Conservation (phyloP, 2,113 vertebrate species). For the Chloropsis hardwickii region DNA sequence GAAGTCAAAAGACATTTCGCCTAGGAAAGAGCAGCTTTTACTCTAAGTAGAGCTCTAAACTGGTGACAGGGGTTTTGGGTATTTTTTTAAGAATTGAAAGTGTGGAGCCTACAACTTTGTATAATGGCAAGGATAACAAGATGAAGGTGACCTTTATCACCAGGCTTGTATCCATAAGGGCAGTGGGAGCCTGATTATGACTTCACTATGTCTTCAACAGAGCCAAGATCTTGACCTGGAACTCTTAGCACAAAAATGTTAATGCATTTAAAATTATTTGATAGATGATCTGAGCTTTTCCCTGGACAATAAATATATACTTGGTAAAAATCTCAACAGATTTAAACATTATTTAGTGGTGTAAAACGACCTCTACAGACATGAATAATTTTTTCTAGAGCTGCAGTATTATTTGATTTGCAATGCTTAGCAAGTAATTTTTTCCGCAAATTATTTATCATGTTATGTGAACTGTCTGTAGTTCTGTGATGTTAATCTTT, state of each 20-base stretch:
- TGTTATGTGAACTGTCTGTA: neutral
- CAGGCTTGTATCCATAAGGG: neutral
- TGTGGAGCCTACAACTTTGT: neutral
- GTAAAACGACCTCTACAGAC: neutral
- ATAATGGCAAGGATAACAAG: neutral
- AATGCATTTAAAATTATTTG: neutral
- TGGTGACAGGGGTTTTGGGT: neutral
- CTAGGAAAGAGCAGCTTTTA: neutral
- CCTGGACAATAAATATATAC: neutral
- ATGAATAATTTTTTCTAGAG: neutral
- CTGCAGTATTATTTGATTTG: slow-evolving; percentile 16
- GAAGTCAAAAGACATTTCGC: neutral
- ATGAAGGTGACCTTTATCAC: neutral
- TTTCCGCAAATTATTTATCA: neutral
- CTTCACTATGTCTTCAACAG: neutral
- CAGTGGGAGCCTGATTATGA: neutral
- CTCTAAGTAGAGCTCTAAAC: neutral
- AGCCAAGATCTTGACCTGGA: neutral
- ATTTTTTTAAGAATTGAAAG: neutral
- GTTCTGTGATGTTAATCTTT: neutral
- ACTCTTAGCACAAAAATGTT: neutral
- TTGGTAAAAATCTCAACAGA: neutral
- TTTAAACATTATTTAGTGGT: neutral
- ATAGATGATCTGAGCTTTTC: neutral
- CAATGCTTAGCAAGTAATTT: neutral